A percentile compares a stretch with the other conserved stretches of the same genome.
Evolutionary conservation across 2,113 vertebrate genomes (phyloP).

Genomic region (Craseonycteris thonglongyai): DNA sequence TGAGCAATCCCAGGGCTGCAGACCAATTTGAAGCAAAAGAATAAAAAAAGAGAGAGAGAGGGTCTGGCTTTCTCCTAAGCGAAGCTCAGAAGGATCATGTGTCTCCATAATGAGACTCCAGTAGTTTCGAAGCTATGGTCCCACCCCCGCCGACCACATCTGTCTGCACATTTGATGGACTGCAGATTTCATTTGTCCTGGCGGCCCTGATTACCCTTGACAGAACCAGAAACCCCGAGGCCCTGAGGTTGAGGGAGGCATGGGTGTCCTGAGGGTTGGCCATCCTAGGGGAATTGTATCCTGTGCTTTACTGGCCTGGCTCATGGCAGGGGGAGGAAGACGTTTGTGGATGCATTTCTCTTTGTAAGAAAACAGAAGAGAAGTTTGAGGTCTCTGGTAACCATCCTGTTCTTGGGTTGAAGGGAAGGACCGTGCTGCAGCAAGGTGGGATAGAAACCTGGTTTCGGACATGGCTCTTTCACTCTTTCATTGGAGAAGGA

Average conservation of each 20-base stretch:
- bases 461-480: neutral
- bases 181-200: conserved; percentile 35
- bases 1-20: conserved; percentile 39
- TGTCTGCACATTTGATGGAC: conserved; percentile 36
- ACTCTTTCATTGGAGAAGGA: neutral
- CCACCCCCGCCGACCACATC: conserved; percentile 52
- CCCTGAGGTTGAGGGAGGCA: neutral
- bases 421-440: neutral
- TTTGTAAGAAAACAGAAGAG: neutral
- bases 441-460: neutral
- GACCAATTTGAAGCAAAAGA: neutral
- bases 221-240: neutral
- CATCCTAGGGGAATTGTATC: neutral
- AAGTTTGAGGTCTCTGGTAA: neutral
- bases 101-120: conserved; percentile 77
- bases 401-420: neutral
- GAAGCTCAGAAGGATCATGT: conserved; percentile 74
- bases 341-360: neutral
- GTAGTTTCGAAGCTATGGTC: conserved; percentile 71
- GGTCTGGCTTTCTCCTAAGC: conserved; percentile 66
- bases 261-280: neutral
- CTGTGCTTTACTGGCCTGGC: neutral
- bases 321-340: neutral
- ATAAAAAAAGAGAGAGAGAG: neutral
- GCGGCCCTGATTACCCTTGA: neutral